These are phyloP conservation scores for Danio aesculapii DNA, from an alignment of 2,797 vertebrate genomes.

Conservation along the genomic window DNA sequence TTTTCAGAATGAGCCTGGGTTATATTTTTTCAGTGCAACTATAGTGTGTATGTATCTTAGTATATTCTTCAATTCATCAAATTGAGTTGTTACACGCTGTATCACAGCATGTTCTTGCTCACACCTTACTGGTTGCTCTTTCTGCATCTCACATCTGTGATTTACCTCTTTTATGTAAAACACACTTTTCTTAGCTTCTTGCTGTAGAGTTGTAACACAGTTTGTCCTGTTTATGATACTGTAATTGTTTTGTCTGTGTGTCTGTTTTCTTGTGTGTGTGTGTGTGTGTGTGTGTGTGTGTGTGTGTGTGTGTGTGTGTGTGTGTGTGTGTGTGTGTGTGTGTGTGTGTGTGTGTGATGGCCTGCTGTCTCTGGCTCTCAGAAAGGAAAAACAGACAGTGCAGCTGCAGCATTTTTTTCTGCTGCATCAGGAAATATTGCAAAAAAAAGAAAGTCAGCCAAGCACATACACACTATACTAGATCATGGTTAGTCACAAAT, in stretches of 20 bases:
- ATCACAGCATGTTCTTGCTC: background rate
- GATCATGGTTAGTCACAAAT: background rate
- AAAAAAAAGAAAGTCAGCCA: background rate
- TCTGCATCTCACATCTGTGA: background rate
- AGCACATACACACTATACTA: background rate
- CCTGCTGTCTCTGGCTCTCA: constrained; percentile 17
- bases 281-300: too few species aligned
- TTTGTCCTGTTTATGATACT: background rate
- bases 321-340: too few species aligned
- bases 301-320: too few species aligned
- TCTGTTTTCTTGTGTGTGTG: too few species aligned
- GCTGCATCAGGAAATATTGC: constrained; percentile 25
- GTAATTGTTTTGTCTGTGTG: background rate
- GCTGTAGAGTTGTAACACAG: background rate
- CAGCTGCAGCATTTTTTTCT: constrained; percentile 22
- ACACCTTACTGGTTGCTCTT: background rate
- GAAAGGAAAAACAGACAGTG: constrained; percentile 34
- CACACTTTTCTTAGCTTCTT: background rate
- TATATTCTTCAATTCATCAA: too few species aligned
- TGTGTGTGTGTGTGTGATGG: constrained; percentile 14
- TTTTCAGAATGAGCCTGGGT: too few species aligned
- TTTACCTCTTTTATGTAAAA: background rate
- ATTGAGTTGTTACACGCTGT: background rate
- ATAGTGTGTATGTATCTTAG: too few species aligned
- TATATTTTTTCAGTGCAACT: too few species aligned